Conservation (phyloP, 2,888 invertebrate species). For the Drosophila anceps region DNA sequence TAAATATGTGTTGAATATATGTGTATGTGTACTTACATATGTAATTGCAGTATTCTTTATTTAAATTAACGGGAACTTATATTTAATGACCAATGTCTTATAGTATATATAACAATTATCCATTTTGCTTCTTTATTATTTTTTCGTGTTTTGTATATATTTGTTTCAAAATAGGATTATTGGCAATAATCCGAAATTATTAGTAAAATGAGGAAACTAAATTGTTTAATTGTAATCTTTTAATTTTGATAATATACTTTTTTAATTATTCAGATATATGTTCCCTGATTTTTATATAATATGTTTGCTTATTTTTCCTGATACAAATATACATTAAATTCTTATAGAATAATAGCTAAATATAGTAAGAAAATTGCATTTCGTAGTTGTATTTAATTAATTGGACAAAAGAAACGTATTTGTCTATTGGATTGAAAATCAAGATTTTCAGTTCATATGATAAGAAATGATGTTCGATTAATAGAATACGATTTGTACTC, state of each 20-base stretch:
- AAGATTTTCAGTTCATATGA: too few relatives aligned
- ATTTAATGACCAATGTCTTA: conserved; percentile 22
- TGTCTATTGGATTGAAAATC: neutral
- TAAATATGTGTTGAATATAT: conserved; percentile 35
- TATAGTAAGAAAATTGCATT: neutral
- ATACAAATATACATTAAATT: conserved; percentile 1
- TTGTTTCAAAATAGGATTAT: neutral
- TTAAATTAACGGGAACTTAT: conserved; percentile 34
- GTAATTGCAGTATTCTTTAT: neutral
- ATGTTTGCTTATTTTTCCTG: neutral
- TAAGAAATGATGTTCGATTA: too few relatives aligned
- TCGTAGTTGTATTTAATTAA: neutral
- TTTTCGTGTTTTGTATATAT: neutral
- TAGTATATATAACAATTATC: conserved; percentile 14
- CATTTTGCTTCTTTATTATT: too few relatives aligned
- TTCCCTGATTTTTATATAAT: conserved; percentile 17
- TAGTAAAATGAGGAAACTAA: neutral
- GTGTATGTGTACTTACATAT: conserved; percentile 13
- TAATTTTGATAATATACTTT: neutral
- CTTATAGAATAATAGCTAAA: neutral
- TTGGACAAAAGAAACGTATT: too few relatives aligned
- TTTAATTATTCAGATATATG: conserved; percentile 4
- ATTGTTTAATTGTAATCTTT: neutral
- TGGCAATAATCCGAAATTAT: neutral
- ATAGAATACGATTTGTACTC: too few relatives aligned